phyloP scores from a whole-genome alignment of 2,888 invertebrate species.

The Temnothorax unifasciatus region DNA sequence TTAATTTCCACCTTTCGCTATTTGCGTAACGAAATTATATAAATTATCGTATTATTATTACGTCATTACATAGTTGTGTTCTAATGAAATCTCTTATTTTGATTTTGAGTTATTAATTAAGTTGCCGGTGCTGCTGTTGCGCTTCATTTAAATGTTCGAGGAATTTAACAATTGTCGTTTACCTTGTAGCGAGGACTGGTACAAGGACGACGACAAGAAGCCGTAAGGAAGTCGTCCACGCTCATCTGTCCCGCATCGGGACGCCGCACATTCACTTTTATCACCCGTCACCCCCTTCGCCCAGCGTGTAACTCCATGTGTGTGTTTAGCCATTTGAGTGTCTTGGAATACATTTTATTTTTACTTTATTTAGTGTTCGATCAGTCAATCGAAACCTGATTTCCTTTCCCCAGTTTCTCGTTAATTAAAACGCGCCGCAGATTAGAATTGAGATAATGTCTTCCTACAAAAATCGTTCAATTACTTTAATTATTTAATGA shows the following conservation, averaged over 20 bases:
- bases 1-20: background rate
- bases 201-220: conserved; percentile 92
- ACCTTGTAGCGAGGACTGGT: conserved; percentile 92
- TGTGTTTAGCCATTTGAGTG: conserved; percentile 74
- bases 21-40: background rate
- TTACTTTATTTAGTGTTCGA: conserved; percentile 60
- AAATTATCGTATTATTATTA: background rate
- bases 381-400: background rate
- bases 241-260: conserved; percentile 86
- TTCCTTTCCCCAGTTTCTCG: background rate
- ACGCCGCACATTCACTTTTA: conserved; percentile 73
- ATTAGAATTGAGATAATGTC: background rate
- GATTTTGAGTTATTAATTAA: background rate
- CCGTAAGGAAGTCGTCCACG: conserved; percentile 75
- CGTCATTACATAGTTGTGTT: background rate
- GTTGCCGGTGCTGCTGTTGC: background rate
- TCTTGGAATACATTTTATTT: conserved; percentile 76
- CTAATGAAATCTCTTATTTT: background rate
- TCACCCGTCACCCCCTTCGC: conserved; percentile 69
- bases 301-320: conserved; percentile 70
- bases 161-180: conserved; percentile 14
- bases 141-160: background rate
- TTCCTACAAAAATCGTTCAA: background rate
- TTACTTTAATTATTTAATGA: background rate
- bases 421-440: background rate